Percentiles rank a stretch among this genome's conserved stretches.
Evolutionary conservation across 2,888 invertebrate genomes (phyloP).

Genomic region (Eulithis testata): DNA sequence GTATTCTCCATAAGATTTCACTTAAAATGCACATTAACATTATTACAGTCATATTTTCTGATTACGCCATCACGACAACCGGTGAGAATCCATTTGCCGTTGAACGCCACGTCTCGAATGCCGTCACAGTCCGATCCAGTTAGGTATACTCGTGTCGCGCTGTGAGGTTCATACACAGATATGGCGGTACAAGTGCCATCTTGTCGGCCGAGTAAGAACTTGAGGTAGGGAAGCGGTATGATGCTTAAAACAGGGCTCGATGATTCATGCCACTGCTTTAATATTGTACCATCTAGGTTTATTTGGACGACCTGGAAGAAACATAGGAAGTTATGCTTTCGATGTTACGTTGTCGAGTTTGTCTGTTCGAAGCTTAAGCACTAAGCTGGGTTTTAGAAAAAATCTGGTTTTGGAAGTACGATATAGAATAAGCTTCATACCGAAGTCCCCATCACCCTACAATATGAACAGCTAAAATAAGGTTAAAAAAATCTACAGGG

Average conservation of each 20-base stretch:
- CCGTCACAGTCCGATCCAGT: constrained; percentile 90
- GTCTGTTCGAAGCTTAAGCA: too few relatives aligned
- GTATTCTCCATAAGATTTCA: constrained; percentile 43
- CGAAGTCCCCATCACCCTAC: too few relatives aligned
- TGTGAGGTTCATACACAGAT: constrained; percentile 67
- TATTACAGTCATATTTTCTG: constrained; percentile 86
- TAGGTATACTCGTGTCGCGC: constrained; percentile 76
- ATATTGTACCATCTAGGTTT: constrained; percentile 59
- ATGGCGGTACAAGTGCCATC: constrained; percentile 86
- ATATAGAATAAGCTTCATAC: too few relatives aligned
- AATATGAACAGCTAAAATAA: too few relatives aligned
- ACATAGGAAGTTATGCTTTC: not conserved
- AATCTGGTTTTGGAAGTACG: too few relatives aligned
- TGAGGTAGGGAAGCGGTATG: constrained; percentile 71
- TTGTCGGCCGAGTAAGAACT: constrained; percentile 84
- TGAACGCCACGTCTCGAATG: constrained; percentile 85
- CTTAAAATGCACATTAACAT: constrained; percentile 77
- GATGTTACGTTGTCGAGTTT: too few relatives aligned
- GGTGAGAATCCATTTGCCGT: constrained; percentile 85
- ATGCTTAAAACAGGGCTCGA: constrained; percentile 84
- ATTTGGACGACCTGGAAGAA: constrained; percentile 66
- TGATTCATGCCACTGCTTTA: constrained; percentile 80
- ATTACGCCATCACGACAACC: constrained; percentile 86
- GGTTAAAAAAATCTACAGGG: too few relatives aligned
- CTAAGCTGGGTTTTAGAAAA: too few relatives aligned